A percentile compares a stretch with the other conserved stretches of the same genome.
Conservation (phyloP, 2,888 invertebrate species). For the Drosophila meridiana region DNA sequence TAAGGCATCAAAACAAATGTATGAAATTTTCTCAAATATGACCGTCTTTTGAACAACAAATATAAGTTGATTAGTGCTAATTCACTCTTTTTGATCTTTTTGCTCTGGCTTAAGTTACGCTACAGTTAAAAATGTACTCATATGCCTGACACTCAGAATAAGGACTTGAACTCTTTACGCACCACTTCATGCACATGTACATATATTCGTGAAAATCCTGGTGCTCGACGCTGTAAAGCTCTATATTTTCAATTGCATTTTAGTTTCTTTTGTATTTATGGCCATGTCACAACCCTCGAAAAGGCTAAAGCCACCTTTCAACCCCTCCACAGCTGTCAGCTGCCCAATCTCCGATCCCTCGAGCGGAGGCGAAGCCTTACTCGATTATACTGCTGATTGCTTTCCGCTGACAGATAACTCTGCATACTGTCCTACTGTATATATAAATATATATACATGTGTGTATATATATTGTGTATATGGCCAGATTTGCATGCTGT, state of each 20-base stretch:
- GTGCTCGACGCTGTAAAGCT: conserved; percentile 36
- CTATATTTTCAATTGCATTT: conserved; percentile 1
- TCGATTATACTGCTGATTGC: conserved; percentile 79
- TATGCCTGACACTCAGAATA: conserved; percentile 1
- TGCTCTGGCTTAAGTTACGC: neutral
- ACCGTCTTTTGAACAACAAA: too few species aligned
- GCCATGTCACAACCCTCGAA: conserved; percentile 62
- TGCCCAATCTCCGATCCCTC: conserved; percentile 4
- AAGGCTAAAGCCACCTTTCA: conserved; percentile 28
- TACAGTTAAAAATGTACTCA: conserved; percentile 4
- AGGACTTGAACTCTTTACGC: conserved; percentile 3
- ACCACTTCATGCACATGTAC: neutral
- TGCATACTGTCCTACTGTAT: neutral
- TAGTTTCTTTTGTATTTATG: conserved; percentile 26
- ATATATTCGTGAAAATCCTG: conserved; percentile 2
- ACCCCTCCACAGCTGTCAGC: conserved; percentile 3
- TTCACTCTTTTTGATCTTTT: too few species aligned
- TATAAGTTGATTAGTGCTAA: too few species aligned
- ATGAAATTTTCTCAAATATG: too few species aligned
- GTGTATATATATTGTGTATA: too few species aligned
- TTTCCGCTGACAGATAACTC: conserved; percentile 66
- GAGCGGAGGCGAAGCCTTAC: conserved; percentile 59
- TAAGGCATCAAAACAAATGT: too few species aligned
- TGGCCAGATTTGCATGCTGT: neutral
- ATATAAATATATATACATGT: neutral